A percentile compares a stretch with the other conserved stretches of the same genome.
These are phyloP conservation scores for Malacoraja senta DNA, from an alignment of 2,797 vertebrate genomes.

Conservation along the genomic window DNA sequence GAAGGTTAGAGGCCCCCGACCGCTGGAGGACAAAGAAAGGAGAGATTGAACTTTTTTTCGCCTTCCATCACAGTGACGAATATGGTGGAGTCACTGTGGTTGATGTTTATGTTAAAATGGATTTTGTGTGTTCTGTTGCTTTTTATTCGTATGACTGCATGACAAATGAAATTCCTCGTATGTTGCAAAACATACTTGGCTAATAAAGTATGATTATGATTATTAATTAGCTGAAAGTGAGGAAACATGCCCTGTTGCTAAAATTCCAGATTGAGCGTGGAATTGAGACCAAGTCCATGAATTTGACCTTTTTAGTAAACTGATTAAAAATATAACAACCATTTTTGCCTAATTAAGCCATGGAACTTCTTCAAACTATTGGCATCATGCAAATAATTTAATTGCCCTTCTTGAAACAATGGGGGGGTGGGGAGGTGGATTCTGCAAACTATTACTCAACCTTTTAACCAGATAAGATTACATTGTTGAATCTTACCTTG, in stretches of 20 bases:
- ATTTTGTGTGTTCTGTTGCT: no score
- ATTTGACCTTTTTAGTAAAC: background rate
- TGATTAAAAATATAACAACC: background rate
- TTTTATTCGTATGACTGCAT: no score
- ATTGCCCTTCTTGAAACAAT: no score
- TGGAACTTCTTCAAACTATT: background rate
- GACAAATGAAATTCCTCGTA: no score
- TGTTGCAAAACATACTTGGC: no score
- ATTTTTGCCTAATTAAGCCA: background rate
- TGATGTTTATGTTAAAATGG: no score
- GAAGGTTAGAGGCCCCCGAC: no score
- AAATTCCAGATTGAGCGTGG: background rate
- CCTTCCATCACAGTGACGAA: no score
- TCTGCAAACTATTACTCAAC: background rate
- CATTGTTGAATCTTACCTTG: constrained; percentile 21
- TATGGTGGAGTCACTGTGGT: no score
- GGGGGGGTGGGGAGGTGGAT: background rate
- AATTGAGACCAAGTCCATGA: background rate
- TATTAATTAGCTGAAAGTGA: background rate
- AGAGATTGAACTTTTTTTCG: no score
- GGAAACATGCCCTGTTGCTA: background rate
- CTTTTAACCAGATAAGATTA: background rate
- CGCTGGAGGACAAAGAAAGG: no score
- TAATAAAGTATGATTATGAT: no score
- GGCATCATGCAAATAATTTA: background rate